Evolutionary conservation across 2,113 vertebrate genomes (phyloP).

Genomic region (Thermophis baileyi): DNA sequence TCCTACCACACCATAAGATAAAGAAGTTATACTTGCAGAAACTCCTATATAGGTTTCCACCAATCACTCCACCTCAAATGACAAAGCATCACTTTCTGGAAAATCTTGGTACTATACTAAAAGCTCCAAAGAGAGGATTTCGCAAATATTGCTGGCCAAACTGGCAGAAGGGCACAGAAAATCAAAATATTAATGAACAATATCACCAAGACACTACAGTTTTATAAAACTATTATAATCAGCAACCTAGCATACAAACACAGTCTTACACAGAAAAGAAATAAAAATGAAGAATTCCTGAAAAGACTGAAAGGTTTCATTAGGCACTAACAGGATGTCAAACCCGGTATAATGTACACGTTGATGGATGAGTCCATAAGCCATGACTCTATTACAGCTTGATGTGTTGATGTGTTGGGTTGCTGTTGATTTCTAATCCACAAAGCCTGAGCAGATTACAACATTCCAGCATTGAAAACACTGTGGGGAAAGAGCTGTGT

Average conservation of each 20-base stretch:
- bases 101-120: not conserved
- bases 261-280: not conserved
- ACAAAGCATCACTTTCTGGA: not conserved
- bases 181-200: not conserved
- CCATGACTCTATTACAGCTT: not conserved
- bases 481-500: not conserved
- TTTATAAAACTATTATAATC: not conserved
- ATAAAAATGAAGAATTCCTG: not conserved
- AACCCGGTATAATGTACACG: not conserved
- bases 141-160: not conserved
- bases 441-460: not conserved
- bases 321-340: not conserved
- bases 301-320: not conserved
- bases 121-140: not conserved
- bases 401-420: not conserved
- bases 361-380: not conserved
- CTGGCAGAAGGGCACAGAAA: not conserved
- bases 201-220: not conserved
- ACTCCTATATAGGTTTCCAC: not conserved
- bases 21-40: not conserved
- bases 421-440: not conserved
- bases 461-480: not conserved
- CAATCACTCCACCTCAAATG: not conserved
- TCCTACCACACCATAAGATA: not conserved
- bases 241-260: not conserved